Conservation (phyloP, 1,140 invertebrate species). For the Trichonephila inaurata region DNA sequence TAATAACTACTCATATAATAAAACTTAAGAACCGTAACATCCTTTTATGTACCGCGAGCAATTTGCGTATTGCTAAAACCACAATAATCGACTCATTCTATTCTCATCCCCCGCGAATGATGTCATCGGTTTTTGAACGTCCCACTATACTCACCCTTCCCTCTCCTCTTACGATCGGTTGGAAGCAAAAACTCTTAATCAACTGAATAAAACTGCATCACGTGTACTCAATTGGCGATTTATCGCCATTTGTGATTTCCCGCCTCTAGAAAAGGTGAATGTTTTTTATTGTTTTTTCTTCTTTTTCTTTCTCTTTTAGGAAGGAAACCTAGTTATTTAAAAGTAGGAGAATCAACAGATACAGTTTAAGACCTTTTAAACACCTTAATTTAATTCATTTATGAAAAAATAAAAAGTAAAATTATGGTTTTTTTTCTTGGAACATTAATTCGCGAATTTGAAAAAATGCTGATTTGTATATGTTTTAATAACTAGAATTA, state of each 20-base stretch:
- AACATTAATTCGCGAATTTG: too few species aligned
- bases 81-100: conserved; percentile 18
- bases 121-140: background rate
- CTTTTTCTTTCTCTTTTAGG: too few species aligned
- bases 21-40: too few species aligned
- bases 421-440: too few species aligned
- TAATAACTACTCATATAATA: too few species aligned
- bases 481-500: too few species aligned
- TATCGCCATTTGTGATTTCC: background rate
- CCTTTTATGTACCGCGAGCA: background rate
- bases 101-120: background rate
- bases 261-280: background rate
- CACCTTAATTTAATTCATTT: too few species aligned
- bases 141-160: background rate
- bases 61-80: background rate
- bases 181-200: background rate
- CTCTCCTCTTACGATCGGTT: background rate
- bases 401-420: too few species aligned
- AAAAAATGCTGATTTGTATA: too few species aligned
- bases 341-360: too few species aligned
- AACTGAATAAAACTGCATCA: background rate
- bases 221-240: background rate
- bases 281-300: background rate
- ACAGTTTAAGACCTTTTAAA: too few species aligned
- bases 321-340: too few species aligned